phyloP scores from a whole-genome alignment of 2,888 invertebrate genomes.

The Muschampia plurimacula region DNA sequence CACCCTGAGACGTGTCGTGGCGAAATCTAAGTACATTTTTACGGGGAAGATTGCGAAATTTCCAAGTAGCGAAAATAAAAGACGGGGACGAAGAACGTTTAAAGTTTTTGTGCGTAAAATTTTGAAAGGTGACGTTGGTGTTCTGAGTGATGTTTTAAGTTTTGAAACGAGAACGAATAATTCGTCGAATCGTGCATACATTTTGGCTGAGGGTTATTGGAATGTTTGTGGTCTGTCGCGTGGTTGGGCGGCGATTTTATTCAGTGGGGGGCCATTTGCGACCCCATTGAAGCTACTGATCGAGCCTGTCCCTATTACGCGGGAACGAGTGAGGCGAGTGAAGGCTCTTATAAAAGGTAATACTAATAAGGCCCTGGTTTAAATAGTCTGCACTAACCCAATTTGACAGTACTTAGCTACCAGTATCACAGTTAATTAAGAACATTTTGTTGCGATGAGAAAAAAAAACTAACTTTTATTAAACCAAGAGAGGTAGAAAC shows the following conservation, averaged over 20 bases:
- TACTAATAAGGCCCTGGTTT: conserved; percentile 17
- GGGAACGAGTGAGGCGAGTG: conserved; percentile 73
- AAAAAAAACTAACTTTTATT: too few relatives aligned
- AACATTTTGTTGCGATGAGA: background rate
- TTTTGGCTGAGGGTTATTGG: conserved; percentile 68
- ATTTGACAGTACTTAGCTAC: background rate
- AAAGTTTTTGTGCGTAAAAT: conserved; percentile 80
- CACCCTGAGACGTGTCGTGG: conserved; percentile 69
- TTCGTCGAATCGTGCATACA: conserved; percentile 73
- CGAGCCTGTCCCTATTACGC: conserved; percentile 76
- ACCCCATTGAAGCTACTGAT: conserved; percentile 70
- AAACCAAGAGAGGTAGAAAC: too few relatives aligned
- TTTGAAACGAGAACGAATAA: conserved; percentile 74
- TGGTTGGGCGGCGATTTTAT: conserved; percentile 72
- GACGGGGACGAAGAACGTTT: conserved; percentile 64
- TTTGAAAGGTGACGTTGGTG: conserved; percentile 76
- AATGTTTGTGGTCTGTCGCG: conserved; percentile 51
- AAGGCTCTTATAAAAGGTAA: conserved; percentile 81
- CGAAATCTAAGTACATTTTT: conserved; percentile 77
- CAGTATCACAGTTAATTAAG: background rate
- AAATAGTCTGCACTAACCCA: conserved; percentile 11
- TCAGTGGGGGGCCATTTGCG: conserved; percentile 60
- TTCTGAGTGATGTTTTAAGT: conserved; percentile 76
- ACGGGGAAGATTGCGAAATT: conserved; percentile 81
- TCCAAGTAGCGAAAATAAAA: conserved; percentile 54